A percentile compares a stretch with the other conserved stretches of the same genome.
phyloP scores from a whole-genome alignment of 1,140 invertebrate species.

The Drosophila virilis region DNA sequence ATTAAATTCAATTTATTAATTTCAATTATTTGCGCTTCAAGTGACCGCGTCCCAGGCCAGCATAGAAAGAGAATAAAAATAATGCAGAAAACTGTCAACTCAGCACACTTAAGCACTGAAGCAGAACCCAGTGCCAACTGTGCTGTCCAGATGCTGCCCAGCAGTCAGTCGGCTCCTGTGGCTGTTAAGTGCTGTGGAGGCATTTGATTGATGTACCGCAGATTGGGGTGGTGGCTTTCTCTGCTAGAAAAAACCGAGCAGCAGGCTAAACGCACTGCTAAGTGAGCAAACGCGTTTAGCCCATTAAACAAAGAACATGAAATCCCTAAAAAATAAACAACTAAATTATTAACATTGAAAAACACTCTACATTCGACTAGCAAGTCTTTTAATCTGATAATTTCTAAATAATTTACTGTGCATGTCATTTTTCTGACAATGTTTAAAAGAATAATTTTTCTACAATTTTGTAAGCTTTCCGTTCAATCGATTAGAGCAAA shows the following conservation, averaged over 20 bases:
- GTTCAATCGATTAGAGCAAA: no score
- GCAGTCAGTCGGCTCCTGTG: constrained; percentile 17
- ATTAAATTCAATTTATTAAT: constrained; percentile 82
- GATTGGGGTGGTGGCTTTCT: neutral
- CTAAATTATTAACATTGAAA: constrained; percentile 19
- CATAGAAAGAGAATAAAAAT: constrained; percentile 17
- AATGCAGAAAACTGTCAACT: constrained; percentile 64
- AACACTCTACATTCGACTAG: neutral
- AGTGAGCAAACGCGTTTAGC: constrained; percentile 29
- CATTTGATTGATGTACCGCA: constrained; percentile 64
- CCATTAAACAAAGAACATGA: constrained; percentile 35
- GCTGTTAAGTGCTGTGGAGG: constrained; percentile 41
- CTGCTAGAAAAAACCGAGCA: constrained; percentile 8
- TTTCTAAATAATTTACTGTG: no score
- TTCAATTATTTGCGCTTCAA: constrained; percentile 79
- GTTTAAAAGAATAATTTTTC: no score
- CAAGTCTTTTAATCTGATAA: constrained; percentile 15
- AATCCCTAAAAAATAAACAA: neutral
- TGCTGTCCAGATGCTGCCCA: constrained; percentile 27
- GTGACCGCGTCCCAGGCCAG: constrained; percentile 40
- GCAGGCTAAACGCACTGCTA: constrained; percentile 15
- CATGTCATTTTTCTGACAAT: no score
- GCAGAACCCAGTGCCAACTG: constrained; percentile 50
- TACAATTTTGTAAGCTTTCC: no score
- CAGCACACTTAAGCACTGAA: constrained; percentile 48